Evolutionary conservation across 2,888 invertebrate species (phyloP).

Genomic region (Phania funesta): DNA sequence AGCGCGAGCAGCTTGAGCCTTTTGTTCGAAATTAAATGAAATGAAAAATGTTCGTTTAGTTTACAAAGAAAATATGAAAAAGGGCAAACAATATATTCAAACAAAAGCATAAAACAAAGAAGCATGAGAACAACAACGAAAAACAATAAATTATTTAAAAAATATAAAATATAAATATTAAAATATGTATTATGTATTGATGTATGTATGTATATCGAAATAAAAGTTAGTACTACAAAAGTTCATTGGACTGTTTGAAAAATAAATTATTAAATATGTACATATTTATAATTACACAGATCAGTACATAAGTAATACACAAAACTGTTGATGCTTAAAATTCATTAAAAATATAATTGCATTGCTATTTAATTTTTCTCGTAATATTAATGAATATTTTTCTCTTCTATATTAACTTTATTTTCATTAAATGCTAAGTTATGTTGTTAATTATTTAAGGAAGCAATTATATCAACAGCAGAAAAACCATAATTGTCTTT

Average conservation of each 20-base stretch:
- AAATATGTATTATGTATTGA: too few relatives aligned
- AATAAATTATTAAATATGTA: conserved; percentile 4
- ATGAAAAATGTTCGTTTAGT: too few relatives aligned
- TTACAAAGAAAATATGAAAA: not conserved
- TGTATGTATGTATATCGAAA: too few relatives aligned
- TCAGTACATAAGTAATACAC: not conserved
- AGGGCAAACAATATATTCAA: not conserved
- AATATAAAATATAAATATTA: too few relatives aligned
- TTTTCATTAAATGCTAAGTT: not conserved
- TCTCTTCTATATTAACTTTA: not conserved
- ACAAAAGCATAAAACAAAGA: not conserved
- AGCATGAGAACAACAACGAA: not conserved
- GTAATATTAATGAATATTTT: not conserved
- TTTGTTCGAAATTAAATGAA: too few relatives aligned
- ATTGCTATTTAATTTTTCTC: conserved; percentile 1
- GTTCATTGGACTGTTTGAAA: conserved; percentile 31
- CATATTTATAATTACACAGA: too few relatives aligned
- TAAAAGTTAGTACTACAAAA: conserved; percentile 21
- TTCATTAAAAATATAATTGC: not conserved
- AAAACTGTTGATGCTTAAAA: not conserved
- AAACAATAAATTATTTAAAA: too few relatives aligned
- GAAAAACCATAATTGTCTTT: not conserved
- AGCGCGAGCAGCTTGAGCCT: too few relatives aligned
- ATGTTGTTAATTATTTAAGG: conserved; percentile 16
- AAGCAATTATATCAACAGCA: conserved; percentile 9